A percentile compares a stretch with the other conserved stretches of the same genome.
Conservation (phyloP, 2,797 vertebrate species). For the Mormyrus hasselquistii region DNA sequence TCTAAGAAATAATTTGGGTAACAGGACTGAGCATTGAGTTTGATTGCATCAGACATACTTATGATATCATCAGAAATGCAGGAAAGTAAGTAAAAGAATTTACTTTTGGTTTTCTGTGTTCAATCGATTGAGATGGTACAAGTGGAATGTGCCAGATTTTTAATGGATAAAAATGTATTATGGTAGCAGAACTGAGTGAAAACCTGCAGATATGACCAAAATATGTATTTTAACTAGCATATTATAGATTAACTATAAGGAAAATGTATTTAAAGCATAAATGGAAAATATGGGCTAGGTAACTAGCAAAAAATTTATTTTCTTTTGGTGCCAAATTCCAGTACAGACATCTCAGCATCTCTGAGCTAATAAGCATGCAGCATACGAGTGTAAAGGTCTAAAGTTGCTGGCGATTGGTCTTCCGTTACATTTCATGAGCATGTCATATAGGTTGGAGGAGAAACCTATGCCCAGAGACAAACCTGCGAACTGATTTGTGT, state of each 20-base stretch:
- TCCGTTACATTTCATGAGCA: background rate
- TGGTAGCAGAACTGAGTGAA: background rate
- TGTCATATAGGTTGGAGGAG: background rate
- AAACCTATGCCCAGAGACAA: background rate
- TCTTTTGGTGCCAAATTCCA: background rate
- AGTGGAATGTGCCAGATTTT: background rate
- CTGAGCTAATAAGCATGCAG: too few species aligned
- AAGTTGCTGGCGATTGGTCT: background rate
- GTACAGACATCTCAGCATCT: background rate
- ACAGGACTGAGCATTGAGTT: background rate
- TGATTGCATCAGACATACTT: background rate
- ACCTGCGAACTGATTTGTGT: background rate
- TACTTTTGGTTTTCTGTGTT: background rate
- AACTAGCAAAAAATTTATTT: background rate
- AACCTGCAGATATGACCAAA: background rate
- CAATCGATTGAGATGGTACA: background rate
- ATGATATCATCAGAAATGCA: background rate
- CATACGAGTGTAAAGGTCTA: too few species aligned
- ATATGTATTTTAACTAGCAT: background rate
- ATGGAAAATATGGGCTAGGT: background rate
- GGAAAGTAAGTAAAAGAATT: background rate
- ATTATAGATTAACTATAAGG: background rate
- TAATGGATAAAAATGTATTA: background rate
- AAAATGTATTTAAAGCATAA: background rate
- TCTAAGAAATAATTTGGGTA: background rate